Evolutionary conservation across 1,140 invertebrate genomes (phyloP).

Genomic region (Cydia amplana): DNA sequence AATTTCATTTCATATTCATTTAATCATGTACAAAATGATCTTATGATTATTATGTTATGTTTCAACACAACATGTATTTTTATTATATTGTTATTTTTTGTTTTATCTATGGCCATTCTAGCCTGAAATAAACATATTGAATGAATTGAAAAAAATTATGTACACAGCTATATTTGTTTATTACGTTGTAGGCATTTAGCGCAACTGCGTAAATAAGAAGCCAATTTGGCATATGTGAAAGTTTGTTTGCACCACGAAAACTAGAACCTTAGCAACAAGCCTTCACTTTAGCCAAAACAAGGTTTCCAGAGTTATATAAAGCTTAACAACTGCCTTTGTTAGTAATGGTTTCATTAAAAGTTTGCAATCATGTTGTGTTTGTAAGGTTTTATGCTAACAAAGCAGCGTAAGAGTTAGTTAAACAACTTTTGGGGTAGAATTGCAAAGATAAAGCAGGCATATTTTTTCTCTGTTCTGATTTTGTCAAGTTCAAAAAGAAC

Average conservation of each 20-base stretch:
- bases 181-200: background rate
- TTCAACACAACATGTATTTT: too few species aligned
- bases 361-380: constrained; percentile 11
- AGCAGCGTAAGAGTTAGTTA: background rate
- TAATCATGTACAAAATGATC: too few species aligned
- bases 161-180: background rate
- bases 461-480: too few species aligned
- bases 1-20: too few species aligned
- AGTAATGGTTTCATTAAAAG: background rate
- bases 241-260: background rate
- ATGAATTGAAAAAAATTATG: background rate
- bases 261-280: background rate
- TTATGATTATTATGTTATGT: too few species aligned
- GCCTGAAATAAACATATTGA: too few species aligned
- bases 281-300: background rate
- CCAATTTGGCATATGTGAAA: constrained; percentile 21
- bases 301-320: constrained; percentile 19
- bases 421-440: background rate
- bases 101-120: too few species aligned
- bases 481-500: too few species aligned
- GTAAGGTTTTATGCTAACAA: constrained; percentile 4
- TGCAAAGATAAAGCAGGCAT: too few species aligned
- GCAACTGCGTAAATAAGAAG: constrained; percentile 3
- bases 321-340: background rate
- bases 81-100: too few species aligned